Conservation (phyloP, 2,888 invertebrate species). For the Monochamus alternatus region DNA sequence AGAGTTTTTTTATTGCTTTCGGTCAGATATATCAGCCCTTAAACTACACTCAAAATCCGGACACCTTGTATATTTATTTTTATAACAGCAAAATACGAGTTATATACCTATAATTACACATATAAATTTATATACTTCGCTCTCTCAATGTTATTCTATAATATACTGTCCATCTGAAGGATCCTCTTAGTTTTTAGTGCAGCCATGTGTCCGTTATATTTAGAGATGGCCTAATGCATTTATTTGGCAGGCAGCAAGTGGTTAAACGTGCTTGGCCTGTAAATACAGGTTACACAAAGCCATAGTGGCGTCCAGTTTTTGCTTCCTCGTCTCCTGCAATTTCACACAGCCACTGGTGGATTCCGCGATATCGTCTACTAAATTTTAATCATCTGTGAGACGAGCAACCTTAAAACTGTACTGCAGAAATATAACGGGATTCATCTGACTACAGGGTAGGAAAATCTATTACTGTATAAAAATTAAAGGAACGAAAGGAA, state of each 20-base stretch:
- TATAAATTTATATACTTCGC: too few relatives aligned
- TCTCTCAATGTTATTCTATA: too few relatives aligned
- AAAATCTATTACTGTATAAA: too few relatives aligned
- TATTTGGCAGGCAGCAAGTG: conserved; percentile 50
- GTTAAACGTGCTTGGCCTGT: conserved; percentile 45
- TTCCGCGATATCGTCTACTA: conserved; percentile 6
- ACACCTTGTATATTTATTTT: too few relatives aligned
- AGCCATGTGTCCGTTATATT: conserved; percentile 23
- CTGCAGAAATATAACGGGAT: not conserved
- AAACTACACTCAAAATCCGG: too few relatives aligned
- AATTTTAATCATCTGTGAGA: conserved; percentile 4
- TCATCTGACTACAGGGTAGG: too few relatives aligned
- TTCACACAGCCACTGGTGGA: conserved; percentile 21
- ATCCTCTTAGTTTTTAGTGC: not conserved
- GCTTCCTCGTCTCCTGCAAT: conserved; percentile 26
- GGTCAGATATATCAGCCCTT: too few relatives aligned
- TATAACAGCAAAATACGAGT: too few relatives aligned
- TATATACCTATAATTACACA: too few relatives aligned
- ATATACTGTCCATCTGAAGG: not conserved
- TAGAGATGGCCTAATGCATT: conserved; percentile 41
- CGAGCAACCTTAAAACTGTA: not conserved
- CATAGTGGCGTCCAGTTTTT: conserved; percentile 45
- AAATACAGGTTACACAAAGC: conserved; percentile 41
- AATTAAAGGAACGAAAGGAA: too few relatives aligned
- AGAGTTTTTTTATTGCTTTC: too few relatives aligned